phyloP scores from a whole-genome alignment of 2,797 vertebrate species.

The Siniperca scherzeri region DNA sequence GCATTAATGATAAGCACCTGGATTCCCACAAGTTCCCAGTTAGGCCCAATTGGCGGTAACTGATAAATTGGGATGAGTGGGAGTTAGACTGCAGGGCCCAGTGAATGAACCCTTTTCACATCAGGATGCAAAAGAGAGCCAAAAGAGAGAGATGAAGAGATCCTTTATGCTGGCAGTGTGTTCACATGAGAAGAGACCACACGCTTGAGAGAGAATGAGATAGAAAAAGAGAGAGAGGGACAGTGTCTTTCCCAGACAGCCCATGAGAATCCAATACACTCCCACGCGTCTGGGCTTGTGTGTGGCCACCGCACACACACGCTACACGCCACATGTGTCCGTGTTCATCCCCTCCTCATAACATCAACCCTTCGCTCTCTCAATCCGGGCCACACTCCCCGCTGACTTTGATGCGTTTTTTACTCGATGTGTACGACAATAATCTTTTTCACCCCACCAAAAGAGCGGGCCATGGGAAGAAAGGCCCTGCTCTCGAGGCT shows the following conservation, averaged over 20 bases:
- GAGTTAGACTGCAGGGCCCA: slow-evolving; percentile 65
- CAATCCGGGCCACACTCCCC: slow-evolving; percentile 78
- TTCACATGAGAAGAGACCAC: slow-evolving; percentile 82
- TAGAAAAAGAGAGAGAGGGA: slow-evolving; percentile 71
- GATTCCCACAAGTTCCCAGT: slow-evolving; percentile 83
- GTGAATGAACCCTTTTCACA: slow-evolving; percentile 83
- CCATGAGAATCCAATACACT: slow-evolving; percentile 82
- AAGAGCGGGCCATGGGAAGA: slow-evolving; percentile 81
- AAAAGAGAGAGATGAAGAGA: slow-evolving; percentile 78
- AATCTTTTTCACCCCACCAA: slow-evolving; percentile 86
- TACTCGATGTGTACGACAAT: slow-evolving; percentile 79
- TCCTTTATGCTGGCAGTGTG: slow-evolving; percentile 80
- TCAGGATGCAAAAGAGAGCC: slow-evolving; percentile 65
- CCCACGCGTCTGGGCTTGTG: slow-evolving; percentile 80
- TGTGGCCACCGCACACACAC: slow-evolving; percentile 73
- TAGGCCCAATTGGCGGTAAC: slow-evolving; percentile 82
- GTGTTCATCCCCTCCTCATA: slow-evolving; percentile 66
- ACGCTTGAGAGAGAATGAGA: slow-evolving; percentile 72
- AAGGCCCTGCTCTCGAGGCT: slow-evolving; percentile 76
- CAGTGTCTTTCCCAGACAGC: slow-evolving; percentile 80
- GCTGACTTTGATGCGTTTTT: slow-evolving; percentile 81
- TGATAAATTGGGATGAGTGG: slow-evolving; percentile 81
- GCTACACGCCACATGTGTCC: slow-evolving; percentile 71
- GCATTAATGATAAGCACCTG: slow-evolving; percentile 86
- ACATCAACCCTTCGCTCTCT: slow-evolving; percentile 76